Evolutionary conservation across 2,113 vertebrate species (phyloP).

Genomic region (Zootoca vivipara): DNA sequence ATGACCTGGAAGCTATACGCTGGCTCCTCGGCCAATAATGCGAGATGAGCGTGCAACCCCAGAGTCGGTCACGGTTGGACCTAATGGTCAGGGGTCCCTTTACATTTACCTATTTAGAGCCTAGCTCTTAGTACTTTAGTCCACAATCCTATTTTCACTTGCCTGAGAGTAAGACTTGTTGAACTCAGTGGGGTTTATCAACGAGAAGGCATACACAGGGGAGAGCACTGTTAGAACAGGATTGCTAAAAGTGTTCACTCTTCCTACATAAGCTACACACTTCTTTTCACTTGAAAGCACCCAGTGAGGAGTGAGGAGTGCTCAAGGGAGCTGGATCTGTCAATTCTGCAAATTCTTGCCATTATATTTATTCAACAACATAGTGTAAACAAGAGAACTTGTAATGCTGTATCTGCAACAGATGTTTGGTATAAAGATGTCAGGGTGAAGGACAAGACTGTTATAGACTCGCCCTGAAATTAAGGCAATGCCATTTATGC

Average conservation of each 20-base stretch:
- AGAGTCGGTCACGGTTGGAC: no score
- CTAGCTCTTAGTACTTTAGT: neutral
- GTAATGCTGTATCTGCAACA: slow-evolving; percentile 29
- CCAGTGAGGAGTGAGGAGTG: neutral
- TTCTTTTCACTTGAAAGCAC: neutral
- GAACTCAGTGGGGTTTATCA: neutral
- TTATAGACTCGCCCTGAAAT: neutral
- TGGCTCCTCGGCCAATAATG: no score
- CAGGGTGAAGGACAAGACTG: slow-evolving; percentile 11
- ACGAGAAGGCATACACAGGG: neutral
- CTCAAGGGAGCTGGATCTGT: neutral
- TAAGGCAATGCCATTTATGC: slow-evolving; percentile 5
- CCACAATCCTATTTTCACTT: neutral
- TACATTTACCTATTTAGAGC: neutral
- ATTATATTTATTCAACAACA: slow-evolving; percentile 33
- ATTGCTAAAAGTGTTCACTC: neutral
- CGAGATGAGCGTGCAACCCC: no score
- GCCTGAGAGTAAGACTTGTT: neutral
- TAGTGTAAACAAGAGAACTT: slow-evolving; percentile 31
- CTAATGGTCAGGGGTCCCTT: no score
- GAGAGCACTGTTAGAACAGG: neutral
- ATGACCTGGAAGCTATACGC: no score
- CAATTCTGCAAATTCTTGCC: slow-evolving; percentile 23
- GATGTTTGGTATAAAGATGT: slow-evolving; percentile 6
- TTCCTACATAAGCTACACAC: neutral